phyloP scores from a whole-genome alignment of 1,140 invertebrate species.

The Bombus picipes region DNA sequence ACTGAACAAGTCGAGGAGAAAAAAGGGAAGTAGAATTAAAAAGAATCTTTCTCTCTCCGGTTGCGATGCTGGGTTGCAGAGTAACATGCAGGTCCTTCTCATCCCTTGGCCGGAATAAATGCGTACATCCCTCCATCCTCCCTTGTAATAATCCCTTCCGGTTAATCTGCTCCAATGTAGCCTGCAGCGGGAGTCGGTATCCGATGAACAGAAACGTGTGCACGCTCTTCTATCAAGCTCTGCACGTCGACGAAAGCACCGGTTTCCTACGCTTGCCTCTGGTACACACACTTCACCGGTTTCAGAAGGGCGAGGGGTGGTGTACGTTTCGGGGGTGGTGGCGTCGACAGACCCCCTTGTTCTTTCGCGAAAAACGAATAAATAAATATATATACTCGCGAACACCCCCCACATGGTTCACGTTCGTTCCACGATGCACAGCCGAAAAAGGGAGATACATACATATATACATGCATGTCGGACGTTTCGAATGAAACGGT shows the following conservation, averaged over 20 bases:
- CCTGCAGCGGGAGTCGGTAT: slow-evolving; percentile 69
- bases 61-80: slow-evolving; percentile 20
- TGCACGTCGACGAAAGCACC: slow-evolving; percentile 63
- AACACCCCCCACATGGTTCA: background rate
- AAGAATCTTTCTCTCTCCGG: slow-evolving; percentile 62
- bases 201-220: slow-evolving; percentile 65
- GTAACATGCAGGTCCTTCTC: slow-evolving; percentile 69
- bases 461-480: background rate
- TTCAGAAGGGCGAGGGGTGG: slow-evolving; percentile 4
- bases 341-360: slow-evolving; percentile 40
- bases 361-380: slow-evolving; percentile 66
- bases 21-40: slow-evolving; percentile 68
- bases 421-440: slow-evolving; percentile 6
- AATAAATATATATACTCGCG: slow-evolving; percentile 61
- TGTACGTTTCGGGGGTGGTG: background rate
- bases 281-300: slow-evolving; percentile 66
- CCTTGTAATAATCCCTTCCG: slow-evolving; percentile 77
- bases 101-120: slow-evolving; percentile 72
- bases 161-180: slow-evolving; percentile 78
- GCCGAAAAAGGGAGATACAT: slow-evolving; percentile 34
- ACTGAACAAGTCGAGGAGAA: slow-evolving; percentile 29
- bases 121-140: slow-evolving; percentile 69
- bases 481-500: slow-evolving; percentile 31
- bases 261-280: slow-evolving; percentile 51
- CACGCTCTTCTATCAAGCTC: slow-evolving; percentile 57